Percentiles rank a stretch among this genome's conserved stretches.
Conservation (phyloP, 2,888 invertebrate species). For the Drosophila greeni region DNA sequence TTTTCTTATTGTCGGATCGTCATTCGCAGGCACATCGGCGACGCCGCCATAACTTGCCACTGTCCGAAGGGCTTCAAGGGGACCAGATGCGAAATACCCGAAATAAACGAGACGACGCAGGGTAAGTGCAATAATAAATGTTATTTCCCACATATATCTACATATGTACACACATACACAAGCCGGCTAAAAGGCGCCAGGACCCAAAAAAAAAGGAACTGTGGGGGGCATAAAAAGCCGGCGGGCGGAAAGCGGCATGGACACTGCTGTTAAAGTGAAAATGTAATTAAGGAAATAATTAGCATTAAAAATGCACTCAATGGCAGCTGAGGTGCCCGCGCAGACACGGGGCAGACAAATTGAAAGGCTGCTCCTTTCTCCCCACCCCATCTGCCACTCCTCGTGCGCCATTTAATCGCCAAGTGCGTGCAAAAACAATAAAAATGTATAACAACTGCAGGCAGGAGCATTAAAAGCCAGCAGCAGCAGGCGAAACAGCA, state of each 20-base stretch:
- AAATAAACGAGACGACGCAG: constrained; percentile 75
- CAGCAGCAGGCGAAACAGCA: constrained; percentile 11
- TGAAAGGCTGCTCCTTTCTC: constrained; percentile 9
- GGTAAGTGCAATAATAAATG: constrained; percentile 71
- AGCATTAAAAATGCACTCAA: constrained; percentile 67
- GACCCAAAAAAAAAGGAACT: background rate
- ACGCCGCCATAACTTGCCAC: constrained; percentile 86
- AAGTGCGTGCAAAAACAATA: constrained; percentile 53
- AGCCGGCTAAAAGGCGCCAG: constrained; percentile 19
- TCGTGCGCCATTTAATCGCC: constrained; percentile 47
- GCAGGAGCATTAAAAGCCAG: constrained; percentile 28
- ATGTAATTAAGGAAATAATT: constrained; percentile 76
- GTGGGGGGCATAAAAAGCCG: constrained; percentile 6
- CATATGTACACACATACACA: constrained; percentile 3
- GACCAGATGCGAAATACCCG: constrained; percentile 84
- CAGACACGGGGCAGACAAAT: constrained; percentile 27
- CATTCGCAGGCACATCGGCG: constrained; percentile 85
- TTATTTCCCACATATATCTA: constrained; percentile 36
- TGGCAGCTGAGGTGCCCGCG: constrained; percentile 39
- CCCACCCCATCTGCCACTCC: constrained; percentile 7
- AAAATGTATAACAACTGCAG: constrained; percentile 44
- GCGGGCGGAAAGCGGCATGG: background rate
- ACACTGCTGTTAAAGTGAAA: constrained; percentile 39
- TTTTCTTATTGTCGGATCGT: constrained; percentile 17
- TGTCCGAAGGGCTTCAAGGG: constrained; percentile 85